Evolutionary conservation across 2,888 invertebrate species (phyloP).

Genomic region (Hemithea aestivaria): DNA sequence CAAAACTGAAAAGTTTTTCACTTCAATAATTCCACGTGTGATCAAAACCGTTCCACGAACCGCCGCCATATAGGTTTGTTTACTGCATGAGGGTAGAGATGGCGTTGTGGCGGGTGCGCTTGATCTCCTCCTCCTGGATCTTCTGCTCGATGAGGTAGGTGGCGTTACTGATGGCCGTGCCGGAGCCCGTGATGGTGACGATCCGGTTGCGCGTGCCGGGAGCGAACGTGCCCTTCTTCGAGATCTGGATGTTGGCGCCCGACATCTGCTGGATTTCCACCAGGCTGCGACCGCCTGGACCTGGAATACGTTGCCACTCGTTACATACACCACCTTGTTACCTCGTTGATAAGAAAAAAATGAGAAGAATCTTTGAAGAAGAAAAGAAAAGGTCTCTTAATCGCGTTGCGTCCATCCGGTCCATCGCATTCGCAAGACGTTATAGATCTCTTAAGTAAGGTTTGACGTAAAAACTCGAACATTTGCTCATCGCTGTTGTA

Average conservation of each 20-base stretch:
- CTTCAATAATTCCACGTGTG: too few species aligned
- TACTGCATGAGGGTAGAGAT: constrained; percentile 86
- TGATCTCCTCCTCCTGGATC: constrained; percentile 96
- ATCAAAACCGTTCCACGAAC: too few species aligned
- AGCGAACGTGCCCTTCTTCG: constrained; percentile 98
- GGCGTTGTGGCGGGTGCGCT: constrained; percentile 94
- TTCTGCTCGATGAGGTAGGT: constrained; percentile 98
- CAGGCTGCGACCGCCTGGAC: constrained; percentile 96
- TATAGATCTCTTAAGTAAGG: too few species aligned
- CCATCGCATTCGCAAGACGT: too few species aligned
- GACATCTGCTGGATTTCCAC: constrained; percentile 98
- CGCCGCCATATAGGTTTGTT: constrained; percentile 24
- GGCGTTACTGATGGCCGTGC: constrained; percentile 93
- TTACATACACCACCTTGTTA: too few species aligned
- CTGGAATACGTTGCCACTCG: constrained; percentile 50
- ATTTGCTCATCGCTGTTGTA: too few species aligned
- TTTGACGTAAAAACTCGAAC: too few species aligned
- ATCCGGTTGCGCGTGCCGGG: constrained; percentile 98
- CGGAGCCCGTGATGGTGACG: constrained; percentile 95
- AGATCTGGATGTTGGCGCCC: constrained; percentile 98
- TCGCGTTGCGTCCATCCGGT: too few species aligned
- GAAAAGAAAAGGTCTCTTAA: too few species aligned
- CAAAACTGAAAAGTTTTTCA: too few species aligned
- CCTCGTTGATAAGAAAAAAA: too few species aligned
- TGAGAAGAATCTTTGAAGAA: too few species aligned